A percentile compares a stretch with the other conserved stretches of the same genome.
Evolutionary conservation across 2,113 vertebrate genomes (phyloP).

Genomic region (Zosterops pallidus): DNA sequence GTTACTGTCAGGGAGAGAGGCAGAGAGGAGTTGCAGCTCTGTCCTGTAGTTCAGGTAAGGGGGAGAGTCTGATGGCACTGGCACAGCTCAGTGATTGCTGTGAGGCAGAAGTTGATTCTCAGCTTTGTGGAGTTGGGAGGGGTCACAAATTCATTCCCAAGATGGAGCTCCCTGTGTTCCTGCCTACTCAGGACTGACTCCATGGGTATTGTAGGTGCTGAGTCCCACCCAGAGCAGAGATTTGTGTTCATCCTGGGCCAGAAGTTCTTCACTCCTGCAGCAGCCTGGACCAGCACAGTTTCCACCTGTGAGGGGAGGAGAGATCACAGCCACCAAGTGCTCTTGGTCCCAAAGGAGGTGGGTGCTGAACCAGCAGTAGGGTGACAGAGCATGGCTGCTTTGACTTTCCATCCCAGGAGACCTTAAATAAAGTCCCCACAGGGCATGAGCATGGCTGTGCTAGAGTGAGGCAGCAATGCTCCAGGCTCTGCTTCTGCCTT

Average conservation of each 20-base stretch:
- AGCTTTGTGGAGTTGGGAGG: not conserved
- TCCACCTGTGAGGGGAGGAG: not conserved
- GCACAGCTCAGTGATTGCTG: not conserved
- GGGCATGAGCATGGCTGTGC: not conserved
- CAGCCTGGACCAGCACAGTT: not conserved
- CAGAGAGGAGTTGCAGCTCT: not conserved
- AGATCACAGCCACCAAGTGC: not conserved
- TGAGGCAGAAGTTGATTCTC: not conserved
- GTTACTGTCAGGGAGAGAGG: not conserved
- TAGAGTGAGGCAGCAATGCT: not conserved
- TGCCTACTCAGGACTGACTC: not conserved
- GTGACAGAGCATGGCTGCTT: not conserved
- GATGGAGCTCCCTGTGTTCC: not conserved
- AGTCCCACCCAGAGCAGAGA: not conserved
- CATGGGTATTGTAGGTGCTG: accelerated
- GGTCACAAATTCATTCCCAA: not conserved
- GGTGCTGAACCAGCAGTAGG: not conserved
- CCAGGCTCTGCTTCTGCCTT: too few species aligned
- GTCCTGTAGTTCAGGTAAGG: not conserved
- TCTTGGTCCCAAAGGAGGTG: not conserved
- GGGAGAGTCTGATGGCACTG: too few species aligned
- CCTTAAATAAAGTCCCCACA: not conserved
- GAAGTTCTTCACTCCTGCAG: not conserved
- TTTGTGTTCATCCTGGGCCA: not conserved
- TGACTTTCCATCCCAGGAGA: not conserved